Base-by-base conservation (phyloP, 2,113 vertebrate species). In the Strigops habroptila region DNA sequence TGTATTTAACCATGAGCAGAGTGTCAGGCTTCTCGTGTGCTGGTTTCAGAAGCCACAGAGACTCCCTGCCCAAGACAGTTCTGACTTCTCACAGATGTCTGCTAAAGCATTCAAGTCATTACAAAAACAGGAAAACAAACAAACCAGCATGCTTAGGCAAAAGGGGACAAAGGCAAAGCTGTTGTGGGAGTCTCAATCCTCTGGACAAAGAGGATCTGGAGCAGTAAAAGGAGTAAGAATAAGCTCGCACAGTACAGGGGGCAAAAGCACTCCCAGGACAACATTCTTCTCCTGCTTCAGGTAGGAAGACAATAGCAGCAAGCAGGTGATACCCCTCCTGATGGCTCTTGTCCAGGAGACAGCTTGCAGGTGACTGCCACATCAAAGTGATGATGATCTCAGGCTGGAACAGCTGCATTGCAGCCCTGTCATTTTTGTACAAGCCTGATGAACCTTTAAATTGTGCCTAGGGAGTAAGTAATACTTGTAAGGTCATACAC, bases 281-380 rank as follows among this genome's bases (percentile, higher is more conserved):
- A 73, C n/a, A 35, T 87, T 77, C 35, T 77, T 60, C 59, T n/a
- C 52, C 64, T 71, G 43, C 49, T 44, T 62, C 43, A 49, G 75
- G 33, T 53, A 30, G 52, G 82, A 81, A 55, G 70, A 74, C 55
- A 51, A 91, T 64, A 92, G 59, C 78, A 95, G 87, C 74, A 90
- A 75, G 67, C 53, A 93, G 96, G 96, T 97, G 96, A 75, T 55
- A 62, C 53, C 77, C 75, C 82, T 96, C 96, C 94, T 91, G 88
- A 94, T 82, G 97, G 96, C 94, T 88, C 92, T 52, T 3, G 21
- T 96, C 95, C 97, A 98, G 86, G 41, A 94, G 82, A 60, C 97
- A 97, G 97, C 96, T 96, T 97, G 96, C 92, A 96, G 90, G 88
- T 95, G 96, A 96, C 92, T 69, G 68, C 59, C 51, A 97, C 93